Conservation (phyloP, 1,140 invertebrate species). For the Aphidius gifuensis region DNA sequence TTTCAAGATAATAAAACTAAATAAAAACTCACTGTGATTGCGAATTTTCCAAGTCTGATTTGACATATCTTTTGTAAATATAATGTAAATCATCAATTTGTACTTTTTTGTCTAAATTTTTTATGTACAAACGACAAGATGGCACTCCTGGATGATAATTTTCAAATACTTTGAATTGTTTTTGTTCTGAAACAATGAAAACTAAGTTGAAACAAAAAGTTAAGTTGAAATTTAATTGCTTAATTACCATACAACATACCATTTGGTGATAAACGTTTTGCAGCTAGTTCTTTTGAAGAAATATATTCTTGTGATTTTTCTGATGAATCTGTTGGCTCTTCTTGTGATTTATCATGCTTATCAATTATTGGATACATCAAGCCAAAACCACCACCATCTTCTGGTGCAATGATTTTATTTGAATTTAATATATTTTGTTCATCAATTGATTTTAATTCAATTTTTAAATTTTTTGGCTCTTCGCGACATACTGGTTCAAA, state of each 20-base stretch:
- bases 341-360: slow-evolving; percentile 39
- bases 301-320: slow-evolving; percentile 56
- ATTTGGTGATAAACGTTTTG: slow-evolving; percentile 67
- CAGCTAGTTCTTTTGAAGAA: slow-evolving; percentile 63
- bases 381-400: slow-evolving; percentile 51
- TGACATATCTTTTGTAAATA: slow-evolving; percentile 73
- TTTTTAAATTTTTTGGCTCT: slow-evolving; percentile 60
- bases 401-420: slow-evolving; percentile 24
- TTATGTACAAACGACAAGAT: slow-evolving; percentile 84
- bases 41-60: slow-evolving; percentile 53
- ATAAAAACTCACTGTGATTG: slow-evolving; percentile 53
- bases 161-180: slow-evolving; percentile 77
- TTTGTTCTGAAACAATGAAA: slow-evolving; percentile 62
- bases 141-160: slow-evolving; percentile 81
- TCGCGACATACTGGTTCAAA: slow-evolving; percentile 60
- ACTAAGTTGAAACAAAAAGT: slow-evolving; percentile 18
- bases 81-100: slow-evolving; percentile 71
- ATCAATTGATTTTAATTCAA: slow-evolving; percentile 60
- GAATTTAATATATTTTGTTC: slow-evolving; percentile 12
- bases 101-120: slow-evolving; percentile 85
- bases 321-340: slow-evolving; percentile 23
- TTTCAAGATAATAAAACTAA: too few relatives aligned
- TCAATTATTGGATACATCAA: slow-evolving; percentile 52
- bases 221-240: slow-evolving; percentile 3
- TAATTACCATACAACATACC: slow-evolving; percentile 36